These are phyloP conservation scores for Clamator glandarius DNA, from an alignment of 2,797 vertebrate genomes.

Conservation along the genomic window DNA sequence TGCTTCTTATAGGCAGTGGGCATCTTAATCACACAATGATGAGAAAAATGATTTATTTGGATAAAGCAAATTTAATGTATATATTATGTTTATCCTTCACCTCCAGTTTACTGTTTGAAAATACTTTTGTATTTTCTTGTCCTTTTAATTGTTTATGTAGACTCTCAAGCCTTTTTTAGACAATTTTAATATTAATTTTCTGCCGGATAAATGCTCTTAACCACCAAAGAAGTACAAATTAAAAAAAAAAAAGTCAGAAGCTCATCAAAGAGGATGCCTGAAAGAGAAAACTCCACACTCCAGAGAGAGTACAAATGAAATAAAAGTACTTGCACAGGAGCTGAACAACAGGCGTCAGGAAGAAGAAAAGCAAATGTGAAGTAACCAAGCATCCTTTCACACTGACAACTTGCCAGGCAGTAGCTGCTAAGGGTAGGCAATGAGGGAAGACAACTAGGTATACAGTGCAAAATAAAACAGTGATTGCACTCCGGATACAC, in stretches of 20 bases:
- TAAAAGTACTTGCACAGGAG: background rate
- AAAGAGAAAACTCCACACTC: background rate
- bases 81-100: background rate
- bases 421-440: background rate
- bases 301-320: background rate
- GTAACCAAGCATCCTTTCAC: background rate
- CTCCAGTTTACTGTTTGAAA: background rate
- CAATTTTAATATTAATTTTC: background rate
- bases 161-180: background rate
- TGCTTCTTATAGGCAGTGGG: no score
- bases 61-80: background rate
- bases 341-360: background rate
- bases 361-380: background rate
- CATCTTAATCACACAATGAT: background rate
- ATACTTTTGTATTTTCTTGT: background rate
- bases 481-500: background rate
- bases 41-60: background rate
- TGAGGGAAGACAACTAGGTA: background rate
- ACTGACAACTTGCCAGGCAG: background rate
- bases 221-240: background rate
- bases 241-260: background rate
- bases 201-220: background rate
- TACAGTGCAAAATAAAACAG: background rate
- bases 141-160: background rate
- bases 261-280: background rate